Percentiles rank a stretch among this genome's conserved stretches.
Conservation (phyloP, 2,888 invertebrate species). For the Hylaea fasciaria region DNA sequence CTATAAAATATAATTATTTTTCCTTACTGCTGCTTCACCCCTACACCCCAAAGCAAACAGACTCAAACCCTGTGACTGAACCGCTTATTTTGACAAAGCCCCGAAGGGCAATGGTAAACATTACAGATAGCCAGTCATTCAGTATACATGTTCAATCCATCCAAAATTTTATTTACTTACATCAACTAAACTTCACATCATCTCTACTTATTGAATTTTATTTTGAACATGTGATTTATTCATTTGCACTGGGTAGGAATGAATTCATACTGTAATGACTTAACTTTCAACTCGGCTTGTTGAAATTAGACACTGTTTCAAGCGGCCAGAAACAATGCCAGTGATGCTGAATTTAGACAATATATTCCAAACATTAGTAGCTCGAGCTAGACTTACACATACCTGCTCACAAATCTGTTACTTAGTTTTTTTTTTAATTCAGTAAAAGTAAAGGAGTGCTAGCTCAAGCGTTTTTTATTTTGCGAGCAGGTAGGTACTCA, state of each 20-base stretch:
- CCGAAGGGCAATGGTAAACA: conserved; percentile 31
- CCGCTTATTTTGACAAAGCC: conserved; percentile 54
- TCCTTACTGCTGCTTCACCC: conserved; percentile 44
- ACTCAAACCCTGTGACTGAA: conserved; percentile 54
- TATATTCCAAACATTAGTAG: conserved; percentile 49
- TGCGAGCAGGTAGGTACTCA: conserved; percentile 61
- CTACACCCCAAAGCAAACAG: conserved; percentile 42
- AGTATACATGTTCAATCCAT: conserved; percentile 35
- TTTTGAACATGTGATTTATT: conserved; percentile 45
- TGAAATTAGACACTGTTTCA: conserved; percentile 65
- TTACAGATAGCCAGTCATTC: conserved; percentile 33
- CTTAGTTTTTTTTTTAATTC: conserved; percentile 44
- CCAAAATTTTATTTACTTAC: conserved; percentile 33
- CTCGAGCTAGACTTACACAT: conserved; percentile 75
- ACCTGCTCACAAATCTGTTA: conserved; percentile 67
- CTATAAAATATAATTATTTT: conserved; percentile 58
- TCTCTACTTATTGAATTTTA: conserved; percentile 43
- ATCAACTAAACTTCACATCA: conserved; percentile 38
- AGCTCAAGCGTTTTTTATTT: conserved; percentile 65
- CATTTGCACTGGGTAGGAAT: conserved; percentile 45
- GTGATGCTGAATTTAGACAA: conserved; percentile 59
- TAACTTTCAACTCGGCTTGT: conserved; percentile 64
- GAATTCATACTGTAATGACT: conserved; percentile 55
- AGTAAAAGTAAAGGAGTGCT: conserved; percentile 70
- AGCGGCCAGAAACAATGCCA: conserved; percentile 74